These are phyloP conservation scores for Pasiphila rectangulata DNA, from an alignment of 2,888 invertebrate species.

Conservation along the genomic window DNA sequence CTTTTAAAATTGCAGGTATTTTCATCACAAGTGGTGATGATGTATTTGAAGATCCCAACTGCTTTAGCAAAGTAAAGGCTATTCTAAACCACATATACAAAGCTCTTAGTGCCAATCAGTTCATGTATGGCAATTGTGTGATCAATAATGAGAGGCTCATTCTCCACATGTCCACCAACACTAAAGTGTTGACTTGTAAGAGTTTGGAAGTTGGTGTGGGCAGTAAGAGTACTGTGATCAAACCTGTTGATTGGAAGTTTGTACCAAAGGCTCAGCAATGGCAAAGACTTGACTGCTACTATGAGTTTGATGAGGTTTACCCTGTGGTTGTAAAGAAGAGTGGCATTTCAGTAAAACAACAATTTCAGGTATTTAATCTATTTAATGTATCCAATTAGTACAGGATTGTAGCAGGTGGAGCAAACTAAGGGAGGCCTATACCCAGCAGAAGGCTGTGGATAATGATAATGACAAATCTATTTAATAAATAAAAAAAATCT, in stretches of 20 bases:
- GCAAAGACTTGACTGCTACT: conserved; percentile 87
- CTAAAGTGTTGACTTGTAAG: conserved; percentile 82
- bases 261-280: conserved; percentile 85
- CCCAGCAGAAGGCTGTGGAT: too few relatives aligned
- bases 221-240: conserved; percentile 71
- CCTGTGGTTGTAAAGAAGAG: conserved; percentile 83
- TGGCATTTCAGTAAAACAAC: conserved; percentile 84
- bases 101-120: conserved; percentile 75
- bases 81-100: conserved; percentile 81
- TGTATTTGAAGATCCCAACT: conserved; percentile 79
- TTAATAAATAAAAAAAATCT: too few relatives aligned
- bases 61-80: conserved; percentile 80
- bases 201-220: conserved; percentile 79
- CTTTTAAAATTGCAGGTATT: conserved; percentile 81
- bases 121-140: conserved; percentile 81
- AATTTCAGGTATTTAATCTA: conserved; percentile 81
- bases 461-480: too few relatives aligned
- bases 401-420: too few relatives aligned
- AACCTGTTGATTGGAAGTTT: conserved; percentile 89
- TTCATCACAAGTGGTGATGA: conserved; percentile 87
- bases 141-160: conserved; percentile 83
- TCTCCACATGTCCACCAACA: conserved; percentile 79
- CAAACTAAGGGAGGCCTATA: too few relatives aligned
- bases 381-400: not conserved
- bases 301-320: conserved; percentile 88